These are phyloP conservation scores for Piezodorus guildinii DNA, from an alignment of 1,140 invertebrate species.

Conservation along the genomic window DNA sequence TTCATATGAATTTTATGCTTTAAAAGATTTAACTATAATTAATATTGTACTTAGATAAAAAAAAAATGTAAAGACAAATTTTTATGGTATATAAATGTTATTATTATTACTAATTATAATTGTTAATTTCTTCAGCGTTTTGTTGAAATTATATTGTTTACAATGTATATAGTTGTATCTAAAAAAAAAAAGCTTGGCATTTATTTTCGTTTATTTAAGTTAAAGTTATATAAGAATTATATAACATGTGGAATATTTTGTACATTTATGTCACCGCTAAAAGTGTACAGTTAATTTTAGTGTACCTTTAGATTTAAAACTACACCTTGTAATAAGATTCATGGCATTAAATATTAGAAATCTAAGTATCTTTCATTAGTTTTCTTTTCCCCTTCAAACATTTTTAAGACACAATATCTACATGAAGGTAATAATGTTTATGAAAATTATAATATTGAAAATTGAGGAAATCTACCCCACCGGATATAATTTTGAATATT, in stretches of 20 bases:
- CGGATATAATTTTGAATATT: too few relatives aligned
- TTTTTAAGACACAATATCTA: too few relatives aligned
- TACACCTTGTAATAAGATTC: conserved; percentile 20
- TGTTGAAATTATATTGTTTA: conserved; percentile 10
- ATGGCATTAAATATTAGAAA: conserved; percentile 18
- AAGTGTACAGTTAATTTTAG: conserved; percentile 10
- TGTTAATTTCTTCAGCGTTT: conserved; percentile 15
- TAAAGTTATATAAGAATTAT: conserved; percentile 13
- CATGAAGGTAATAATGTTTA: too few relatives aligned
- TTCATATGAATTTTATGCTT: conserved; percentile 11
- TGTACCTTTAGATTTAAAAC: conserved; percentile 18
- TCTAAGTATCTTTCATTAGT: neutral
- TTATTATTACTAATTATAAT: conserved; percentile 13
- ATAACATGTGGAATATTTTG: conserved; percentile 17
- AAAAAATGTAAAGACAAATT: conserved; percentile 5
- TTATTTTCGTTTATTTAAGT: conserved; percentile 9
- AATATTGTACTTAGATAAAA: conserved; percentile 12
- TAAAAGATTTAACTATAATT: conserved; percentile 10
- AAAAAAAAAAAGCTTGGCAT: conserved; percentile 4
- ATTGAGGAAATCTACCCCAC: too few relatives aligned
- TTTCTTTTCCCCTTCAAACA: too few relatives aligned
- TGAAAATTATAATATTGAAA: too few relatives aligned
- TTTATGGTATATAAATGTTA: conserved; percentile 18
- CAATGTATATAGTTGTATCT: conserved; percentile 14
- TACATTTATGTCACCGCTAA: conserved; percentile 18